Percentiles rank a stretch among this genome's conserved stretches.
These are phyloP conservation scores for Salvator merianae DNA, from an alignment of 2,113 vertebrate species.

Conservation along the genomic window DNA sequence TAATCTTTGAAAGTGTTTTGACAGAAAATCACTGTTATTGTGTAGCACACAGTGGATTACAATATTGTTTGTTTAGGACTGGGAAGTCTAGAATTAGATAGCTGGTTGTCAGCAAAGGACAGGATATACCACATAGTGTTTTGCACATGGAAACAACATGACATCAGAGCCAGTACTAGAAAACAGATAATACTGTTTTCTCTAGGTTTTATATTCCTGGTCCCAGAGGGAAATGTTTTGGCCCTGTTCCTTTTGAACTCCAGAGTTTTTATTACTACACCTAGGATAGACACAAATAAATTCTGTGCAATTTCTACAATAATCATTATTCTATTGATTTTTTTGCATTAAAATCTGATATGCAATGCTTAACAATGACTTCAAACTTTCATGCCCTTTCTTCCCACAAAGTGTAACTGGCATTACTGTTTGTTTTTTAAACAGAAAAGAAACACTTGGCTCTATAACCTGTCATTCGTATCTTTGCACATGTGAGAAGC, in stretches of 20 bases:
- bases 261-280: too few relatives aligned
- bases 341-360: not conserved
- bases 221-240: not conserved
- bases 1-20: constrained; percentile 50
- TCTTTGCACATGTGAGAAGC: too few relatives aligned
- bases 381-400: not conserved
- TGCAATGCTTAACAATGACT: too few relatives aligned
- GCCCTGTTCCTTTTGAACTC: not conserved
- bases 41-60: constrained; percentile 38
- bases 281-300: not conserved
- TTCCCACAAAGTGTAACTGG: not conserved
- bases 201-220: not conserved
- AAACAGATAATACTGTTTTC: constrained; percentile 24
- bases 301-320: not conserved
- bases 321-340: not conserved
- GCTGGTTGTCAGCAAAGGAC: constrained; percentile 57
- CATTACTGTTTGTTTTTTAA: not conserved
- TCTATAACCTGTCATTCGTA: too few relatives aligned
- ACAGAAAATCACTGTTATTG: constrained; percentile 34
- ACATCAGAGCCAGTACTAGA: constrained; percentile 23
- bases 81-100: constrained; percentile 49
- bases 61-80: constrained; percentile 56
- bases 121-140: constrained; percentile 42
- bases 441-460: not conserved
- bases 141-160: constrained; percentile 33